Conservation (phyloP, 1,140 invertebrate species). For the Triops cancriformis region DNA sequence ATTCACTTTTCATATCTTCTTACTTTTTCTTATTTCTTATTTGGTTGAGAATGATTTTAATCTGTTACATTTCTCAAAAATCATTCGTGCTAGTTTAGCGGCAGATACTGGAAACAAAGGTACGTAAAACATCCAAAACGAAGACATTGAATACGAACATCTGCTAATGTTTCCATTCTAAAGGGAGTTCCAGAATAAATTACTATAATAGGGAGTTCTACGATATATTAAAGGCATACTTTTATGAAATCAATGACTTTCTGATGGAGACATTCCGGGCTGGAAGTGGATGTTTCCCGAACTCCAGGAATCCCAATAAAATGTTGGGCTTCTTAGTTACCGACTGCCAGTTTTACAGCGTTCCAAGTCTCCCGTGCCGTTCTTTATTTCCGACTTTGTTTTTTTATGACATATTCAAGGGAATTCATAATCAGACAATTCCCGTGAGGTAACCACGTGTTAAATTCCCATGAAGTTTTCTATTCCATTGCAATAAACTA, state of each 20-base stretch:
- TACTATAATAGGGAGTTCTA: background rate
- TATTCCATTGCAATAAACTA: background rate
- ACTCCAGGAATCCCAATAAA: background rate
- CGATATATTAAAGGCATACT: background rate
- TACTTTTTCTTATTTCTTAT: no score
- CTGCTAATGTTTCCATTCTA: no score
- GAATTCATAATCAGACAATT: background rate
- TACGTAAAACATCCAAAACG: no score
- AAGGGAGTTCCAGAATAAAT: no score
- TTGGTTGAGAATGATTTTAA: no score
- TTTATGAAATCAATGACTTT: background rate
- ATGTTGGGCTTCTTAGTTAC: background rate
- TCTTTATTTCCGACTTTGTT: background rate
- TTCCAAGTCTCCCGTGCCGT: background rate
- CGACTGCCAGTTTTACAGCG: background rate
- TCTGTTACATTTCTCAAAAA: no score
- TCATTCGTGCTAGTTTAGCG: no score
- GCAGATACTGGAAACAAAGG: no score
- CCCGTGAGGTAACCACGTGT: background rate
- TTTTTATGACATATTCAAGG: background rate
- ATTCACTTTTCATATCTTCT: no score
- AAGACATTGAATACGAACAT: no score
- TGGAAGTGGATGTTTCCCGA: background rate
- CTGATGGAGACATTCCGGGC: background rate
- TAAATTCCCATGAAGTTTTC: background rate